Evolutionary conservation across 1,140 invertebrate species (phyloP), one percentile per base, ranked within the genome.

Genomic region (Sipha flava): DNA sequence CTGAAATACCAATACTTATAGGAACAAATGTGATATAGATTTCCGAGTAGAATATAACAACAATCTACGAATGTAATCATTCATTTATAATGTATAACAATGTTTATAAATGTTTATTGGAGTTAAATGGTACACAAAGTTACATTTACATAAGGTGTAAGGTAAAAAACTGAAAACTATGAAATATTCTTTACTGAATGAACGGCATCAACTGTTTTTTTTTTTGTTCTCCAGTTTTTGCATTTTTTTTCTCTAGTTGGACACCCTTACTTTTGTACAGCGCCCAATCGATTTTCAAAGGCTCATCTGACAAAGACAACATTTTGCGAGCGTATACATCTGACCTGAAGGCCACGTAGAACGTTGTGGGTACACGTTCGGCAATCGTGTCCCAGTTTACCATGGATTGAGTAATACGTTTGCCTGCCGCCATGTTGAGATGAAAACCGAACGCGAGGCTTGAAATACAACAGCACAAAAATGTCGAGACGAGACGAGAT

Each of bases 351-450:
- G 90, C 88, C 40, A 89, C 85, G 82, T 90, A 95, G 73, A 88
- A 86, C 4, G 86, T 82, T 83, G 88, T 92, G 83, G 91, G 90
- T 12, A 96, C 89, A 82, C 90, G 88, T 85, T 94, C 92, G 12
- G 91, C 89, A 43, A 97, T 87, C 77, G 91, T 90, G 5, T 87
- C 83, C 95, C 95, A 98, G 85, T 97, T 93, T 70, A 96, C 89
- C 4, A 91, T 84, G 75, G 91, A 91, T 83, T 92, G 88, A 14
- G 90, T 87, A 83, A 81, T 54, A 0, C 81, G 54, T 79, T 66
- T 81, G 1, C 77, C 16, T 2, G 79, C 59, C 79, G 80, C n/a
- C n/a, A n/a, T n/a, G 80, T 52, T 57, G 52, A 2, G 10, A n/a
- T 34, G 2, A 31, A 34, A 29, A 49, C 37, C 21, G 23, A 49